Conservation (phyloP, 2,888 invertebrate genomes). For the Lamellibrachia satsuma region DNA sequence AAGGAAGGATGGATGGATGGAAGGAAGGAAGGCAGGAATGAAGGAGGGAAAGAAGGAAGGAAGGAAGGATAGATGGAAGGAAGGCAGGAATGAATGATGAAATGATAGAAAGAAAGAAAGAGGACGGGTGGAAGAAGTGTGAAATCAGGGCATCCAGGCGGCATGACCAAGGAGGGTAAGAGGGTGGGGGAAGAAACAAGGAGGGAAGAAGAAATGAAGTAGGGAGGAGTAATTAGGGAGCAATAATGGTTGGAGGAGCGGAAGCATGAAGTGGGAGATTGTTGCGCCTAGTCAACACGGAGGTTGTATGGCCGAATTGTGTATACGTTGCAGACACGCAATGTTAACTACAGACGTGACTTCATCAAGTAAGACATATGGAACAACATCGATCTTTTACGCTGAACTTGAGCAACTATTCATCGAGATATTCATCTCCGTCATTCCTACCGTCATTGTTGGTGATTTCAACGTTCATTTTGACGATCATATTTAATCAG, state of each 20-base stretch:
- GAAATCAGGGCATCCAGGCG: not conserved
- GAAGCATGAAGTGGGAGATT: not conserved
- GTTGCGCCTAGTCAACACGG: too few species aligned
- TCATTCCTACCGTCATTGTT: too few species aligned
- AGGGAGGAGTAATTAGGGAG: not conserved
- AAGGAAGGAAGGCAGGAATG: not conserved
- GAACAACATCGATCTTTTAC: too few species aligned
- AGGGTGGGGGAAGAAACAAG: not conserved
- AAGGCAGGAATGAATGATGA: not conserved
- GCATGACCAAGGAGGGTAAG: not conserved
- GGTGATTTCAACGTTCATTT: too few species aligned
- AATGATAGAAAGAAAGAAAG: not conserved
- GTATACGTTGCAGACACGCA: too few species aligned
- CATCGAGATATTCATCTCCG: too few species aligned
- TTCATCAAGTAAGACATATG: too few species aligned
- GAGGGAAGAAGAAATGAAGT: not conserved
- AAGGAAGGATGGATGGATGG: not conserved
- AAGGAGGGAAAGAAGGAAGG: not conserved
- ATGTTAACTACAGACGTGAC: too few species aligned
- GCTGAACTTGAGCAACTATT: too few species aligned
- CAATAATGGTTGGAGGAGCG: not conserved
- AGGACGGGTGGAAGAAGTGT: not conserved
- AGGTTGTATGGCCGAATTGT: too few species aligned
- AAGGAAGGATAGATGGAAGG: not conserved
- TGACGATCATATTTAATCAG: too few species aligned